These are phyloP conservation scores for Thaleichthys pacificus DNA, from an alignment of 2,797 vertebrate species.

Conservation along the genomic window DNA sequence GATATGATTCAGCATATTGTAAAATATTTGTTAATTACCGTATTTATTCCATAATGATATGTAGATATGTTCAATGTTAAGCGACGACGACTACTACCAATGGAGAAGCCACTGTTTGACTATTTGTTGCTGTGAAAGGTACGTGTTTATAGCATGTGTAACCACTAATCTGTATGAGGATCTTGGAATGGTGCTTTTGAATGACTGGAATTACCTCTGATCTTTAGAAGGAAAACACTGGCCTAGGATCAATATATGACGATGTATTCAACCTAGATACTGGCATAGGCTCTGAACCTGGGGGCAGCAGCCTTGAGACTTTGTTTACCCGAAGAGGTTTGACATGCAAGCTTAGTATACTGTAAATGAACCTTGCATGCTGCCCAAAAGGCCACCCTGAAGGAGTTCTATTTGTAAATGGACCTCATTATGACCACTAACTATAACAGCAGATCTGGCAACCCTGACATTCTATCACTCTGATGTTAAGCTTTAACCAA, in stretches of 20 bases:
- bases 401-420: constrained; percentile 17
- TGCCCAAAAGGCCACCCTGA: constrained; percentile 25
- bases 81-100: constrained; percentile 56
- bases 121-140: constrained; percentile 51
- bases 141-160: constrained; percentile 53
- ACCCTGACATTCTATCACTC: constrained; percentile 43
- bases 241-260: constrained; percentile 23
- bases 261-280: too few relatives aligned
- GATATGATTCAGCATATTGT: constrained; percentile 59
- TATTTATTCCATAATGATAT: constrained; percentile 79
- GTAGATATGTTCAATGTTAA: constrained; percentile 60
- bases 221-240: constrained; percentile 55
- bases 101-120: constrained; percentile 53
- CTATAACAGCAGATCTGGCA: constrained; percentile 24
- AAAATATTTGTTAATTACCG: constrained; percentile 69
- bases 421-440: constrained; percentile 23
- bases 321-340: constrained; percentile 23
- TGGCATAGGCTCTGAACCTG: constrained; percentile 39
- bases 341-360: constrained; percentile 16
- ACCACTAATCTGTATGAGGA: constrained; percentile 64
- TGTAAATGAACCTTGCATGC: constrained; percentile 26
- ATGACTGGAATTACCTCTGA: constrained; percentile 75
- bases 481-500: constrained; percentile 74
- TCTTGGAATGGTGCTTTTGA: constrained; percentile 71
- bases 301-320: constrained; percentile 17